These are phyloP conservation scores for Capromys pilorides DNA, from an alignment of 2,797 vertebrate species.

Conservation along the genomic window DNA sequence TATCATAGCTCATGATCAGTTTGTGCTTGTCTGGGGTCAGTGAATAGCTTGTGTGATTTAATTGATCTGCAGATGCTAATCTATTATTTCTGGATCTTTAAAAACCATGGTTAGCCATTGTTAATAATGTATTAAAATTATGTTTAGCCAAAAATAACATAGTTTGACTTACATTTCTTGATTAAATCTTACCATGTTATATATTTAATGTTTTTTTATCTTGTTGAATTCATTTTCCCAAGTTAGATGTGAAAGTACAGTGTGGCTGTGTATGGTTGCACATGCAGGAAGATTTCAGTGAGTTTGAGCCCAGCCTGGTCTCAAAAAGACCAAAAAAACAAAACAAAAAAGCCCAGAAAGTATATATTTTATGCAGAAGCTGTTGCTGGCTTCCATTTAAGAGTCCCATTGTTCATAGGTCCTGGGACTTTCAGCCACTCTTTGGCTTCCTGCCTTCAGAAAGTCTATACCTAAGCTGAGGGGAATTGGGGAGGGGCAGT, in stretches of 20 bases:
- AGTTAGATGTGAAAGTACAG: conserved; percentile 33
- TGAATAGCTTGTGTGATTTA: background rate
- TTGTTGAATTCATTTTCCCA: background rate
- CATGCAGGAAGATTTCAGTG: background rate
- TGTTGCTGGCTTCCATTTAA: conserved; percentile 43
- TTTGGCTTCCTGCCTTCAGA: background rate
- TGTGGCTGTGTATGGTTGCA: background rate
- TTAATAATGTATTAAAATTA: background rate
- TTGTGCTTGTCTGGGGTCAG: background rate
- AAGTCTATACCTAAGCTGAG: background rate
- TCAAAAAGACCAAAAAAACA: background rate
- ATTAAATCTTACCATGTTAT: background rate
- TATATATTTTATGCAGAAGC: conserved; percentile 17
- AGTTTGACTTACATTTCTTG: background rate
- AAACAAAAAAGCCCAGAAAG: background rate
- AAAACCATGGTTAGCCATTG: background rate
- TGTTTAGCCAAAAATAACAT: background rate
- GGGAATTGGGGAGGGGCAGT: background rate
- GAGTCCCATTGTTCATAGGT: background rate
- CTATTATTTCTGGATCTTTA: conserved; percentile 3
- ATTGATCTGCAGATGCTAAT: background rate
- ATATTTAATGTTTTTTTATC: conserved; percentile 38
- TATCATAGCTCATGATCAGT: background rate
- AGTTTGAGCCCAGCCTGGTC: background rate
- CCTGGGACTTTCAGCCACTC: background rate